A percentile compares a stretch with the other conserved stretches of the same genome.
These are phyloP conservation scores for Phyllopteryx taeniolatus DNA, from an alignment of 2,113 vertebrate genomes.

Conservation along the genomic window DNA sequence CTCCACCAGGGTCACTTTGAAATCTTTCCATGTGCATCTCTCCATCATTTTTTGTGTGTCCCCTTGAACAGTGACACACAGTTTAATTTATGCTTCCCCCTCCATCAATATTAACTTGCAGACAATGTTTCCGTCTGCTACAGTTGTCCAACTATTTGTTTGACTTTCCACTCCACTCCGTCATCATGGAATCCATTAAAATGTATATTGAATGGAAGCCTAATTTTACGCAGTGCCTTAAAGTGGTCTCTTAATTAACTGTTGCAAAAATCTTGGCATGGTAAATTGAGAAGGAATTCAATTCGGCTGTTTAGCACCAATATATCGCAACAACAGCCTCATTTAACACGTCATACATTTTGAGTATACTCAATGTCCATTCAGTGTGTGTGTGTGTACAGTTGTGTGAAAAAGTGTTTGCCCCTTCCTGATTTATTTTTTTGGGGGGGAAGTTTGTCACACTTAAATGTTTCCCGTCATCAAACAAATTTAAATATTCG, in stretches of 20 bases:
- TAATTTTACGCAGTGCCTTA: neutral
- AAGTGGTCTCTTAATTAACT: slow-evolving; percentile 1
- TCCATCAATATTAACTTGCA: neutral
- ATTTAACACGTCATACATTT: neutral
- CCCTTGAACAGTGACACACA: neutral
- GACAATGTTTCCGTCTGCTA: neutral
- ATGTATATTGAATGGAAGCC: neutral
- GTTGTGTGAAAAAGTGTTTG: too few relatives aligned
- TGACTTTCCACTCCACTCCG: neutral
- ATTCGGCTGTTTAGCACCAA: neutral
- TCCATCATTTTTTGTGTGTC: neutral
- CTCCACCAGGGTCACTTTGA: neutral
- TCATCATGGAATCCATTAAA: neutral
- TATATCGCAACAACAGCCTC: neutral
- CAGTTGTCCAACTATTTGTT: neutral
- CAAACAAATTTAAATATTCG: too few relatives aligned
- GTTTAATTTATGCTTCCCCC: neutral
- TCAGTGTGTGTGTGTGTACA: neutral
- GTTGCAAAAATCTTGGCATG: neutral
- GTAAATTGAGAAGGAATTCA: neutral
- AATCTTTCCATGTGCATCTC: neutral
- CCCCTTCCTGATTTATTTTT: too few relatives aligned
- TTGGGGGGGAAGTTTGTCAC: too few relatives aligned
- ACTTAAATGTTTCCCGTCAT: too few relatives aligned
- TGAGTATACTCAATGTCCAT: neutral